Evolutionary conservation across 2,888 invertebrate genomes (phyloP).

Genomic region (Drosophila ustulata): DNA sequence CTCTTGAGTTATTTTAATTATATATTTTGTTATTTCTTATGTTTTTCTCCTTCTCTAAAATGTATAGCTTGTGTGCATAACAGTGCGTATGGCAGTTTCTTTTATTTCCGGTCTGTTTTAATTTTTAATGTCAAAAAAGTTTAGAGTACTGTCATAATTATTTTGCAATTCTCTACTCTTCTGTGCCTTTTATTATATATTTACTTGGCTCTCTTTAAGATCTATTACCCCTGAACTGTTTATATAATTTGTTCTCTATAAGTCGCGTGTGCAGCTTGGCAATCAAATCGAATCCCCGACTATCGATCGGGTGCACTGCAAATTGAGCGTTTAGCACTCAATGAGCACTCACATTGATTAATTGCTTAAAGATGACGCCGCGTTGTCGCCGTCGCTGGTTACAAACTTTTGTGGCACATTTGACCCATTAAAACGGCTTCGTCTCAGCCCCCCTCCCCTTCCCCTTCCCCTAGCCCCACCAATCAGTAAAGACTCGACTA

Average conservation of each 20-base stretch:
- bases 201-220: no score
- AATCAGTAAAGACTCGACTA: constrained; percentile 31
- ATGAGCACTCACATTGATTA: constrained; percentile 43
- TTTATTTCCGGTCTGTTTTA: no score
- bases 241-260: not conserved
- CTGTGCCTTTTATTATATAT: no score
- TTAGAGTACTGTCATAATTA: no score
- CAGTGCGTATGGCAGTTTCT: no score
- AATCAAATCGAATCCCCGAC: not conserved
- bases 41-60: no score
- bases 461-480: not conserved
- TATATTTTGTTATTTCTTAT: no score
- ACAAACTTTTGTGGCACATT: constrained; percentile 9
- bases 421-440: constrained; percentile 46
- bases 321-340: not conserved
- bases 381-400: constrained; percentile 1
- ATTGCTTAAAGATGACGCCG: constrained; percentile 55
- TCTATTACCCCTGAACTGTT: no score
- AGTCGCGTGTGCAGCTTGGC: not conserved
- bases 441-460: constrained; percentile 6
- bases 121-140: no score
- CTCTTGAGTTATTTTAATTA: no score
- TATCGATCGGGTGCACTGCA: constrained; percentile 11
- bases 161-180: no score
- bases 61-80: no score